Evolutionary conservation across 2,113 vertebrate genomes (phyloP).

Genomic region (Piaya cayana): DNA sequence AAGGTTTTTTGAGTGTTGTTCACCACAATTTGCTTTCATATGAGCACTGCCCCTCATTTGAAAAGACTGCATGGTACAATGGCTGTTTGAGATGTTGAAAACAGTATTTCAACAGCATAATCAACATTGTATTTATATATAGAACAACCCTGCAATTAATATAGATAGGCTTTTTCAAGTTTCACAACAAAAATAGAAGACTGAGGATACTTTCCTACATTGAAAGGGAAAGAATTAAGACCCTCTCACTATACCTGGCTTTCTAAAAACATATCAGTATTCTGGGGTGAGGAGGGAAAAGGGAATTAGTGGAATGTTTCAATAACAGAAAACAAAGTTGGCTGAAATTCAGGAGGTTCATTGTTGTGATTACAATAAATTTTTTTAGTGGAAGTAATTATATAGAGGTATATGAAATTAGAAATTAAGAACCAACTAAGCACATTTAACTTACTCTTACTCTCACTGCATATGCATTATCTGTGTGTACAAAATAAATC

Average conservation of each 20-base stretch:
- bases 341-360: neutral
- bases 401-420: neutral
- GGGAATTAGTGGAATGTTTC: neutral
- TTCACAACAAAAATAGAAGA: neutral
- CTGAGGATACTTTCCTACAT: neutral
- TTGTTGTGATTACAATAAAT: neutral
- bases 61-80: neutral
- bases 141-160: neutral
- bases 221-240: neutral
- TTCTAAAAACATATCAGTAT: neutral
- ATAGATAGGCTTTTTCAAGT: neutral
- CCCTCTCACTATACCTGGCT: neutral
- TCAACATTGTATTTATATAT: neutral
- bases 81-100: neutral
- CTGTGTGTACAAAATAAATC: neutral
- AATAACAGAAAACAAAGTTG: neutral
- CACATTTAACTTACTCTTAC: neutral
- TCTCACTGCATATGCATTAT: neutral
- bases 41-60: neutral
- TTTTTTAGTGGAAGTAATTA: neutral
- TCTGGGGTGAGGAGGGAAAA: neutral
- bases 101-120: constrained; percentile 30
- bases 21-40: constrained; percentile 17
- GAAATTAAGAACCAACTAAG: neutral
- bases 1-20: neutral